These are phyloP conservation scores for Amia ocellicauda DNA, from an alignment of 2,113 vertebrate genomes.

Conservation along the genomic window DNA sequence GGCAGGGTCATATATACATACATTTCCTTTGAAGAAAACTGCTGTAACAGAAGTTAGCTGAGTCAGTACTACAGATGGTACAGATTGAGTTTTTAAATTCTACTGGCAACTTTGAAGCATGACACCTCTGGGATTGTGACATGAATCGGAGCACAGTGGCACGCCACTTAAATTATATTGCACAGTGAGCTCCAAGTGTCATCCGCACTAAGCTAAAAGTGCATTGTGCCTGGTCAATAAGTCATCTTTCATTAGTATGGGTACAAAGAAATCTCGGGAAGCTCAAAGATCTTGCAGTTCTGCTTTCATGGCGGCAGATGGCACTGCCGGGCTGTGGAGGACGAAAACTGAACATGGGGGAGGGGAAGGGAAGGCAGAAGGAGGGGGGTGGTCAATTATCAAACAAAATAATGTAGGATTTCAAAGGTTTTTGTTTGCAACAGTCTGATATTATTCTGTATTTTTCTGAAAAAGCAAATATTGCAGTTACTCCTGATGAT, in stretches of 20 bases:
- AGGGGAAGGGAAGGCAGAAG: not conserved
- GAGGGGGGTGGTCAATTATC: no score
- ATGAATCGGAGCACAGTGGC: not conserved
- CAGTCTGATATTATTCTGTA: no score
- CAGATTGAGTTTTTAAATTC: not conserved
- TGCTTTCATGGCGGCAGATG: not conserved
- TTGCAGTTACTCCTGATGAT: no score
- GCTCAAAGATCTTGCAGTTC: not conserved
- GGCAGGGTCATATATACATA: no score
- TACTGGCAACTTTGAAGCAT: not conserved
- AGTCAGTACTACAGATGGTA: no score
- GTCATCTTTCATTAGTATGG: not conserved
- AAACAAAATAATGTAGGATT: no score
- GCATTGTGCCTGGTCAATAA: not conserved
- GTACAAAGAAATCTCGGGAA: not conserved
- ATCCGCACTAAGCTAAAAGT: not conserved
- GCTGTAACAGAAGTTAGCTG: no score
- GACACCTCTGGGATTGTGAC: conserved; percentile 5
- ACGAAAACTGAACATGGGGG: not conserved
- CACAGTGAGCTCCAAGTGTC: not conserved
- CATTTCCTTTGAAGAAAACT: no score
- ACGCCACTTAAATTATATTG: not conserved
- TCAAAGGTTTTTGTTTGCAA: no score
- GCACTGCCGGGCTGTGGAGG: not conserved
- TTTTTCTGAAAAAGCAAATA: no score